Conservation (phyloP, 2,888 invertebrate species). For the Tetanocera ferruginea region DNA sequence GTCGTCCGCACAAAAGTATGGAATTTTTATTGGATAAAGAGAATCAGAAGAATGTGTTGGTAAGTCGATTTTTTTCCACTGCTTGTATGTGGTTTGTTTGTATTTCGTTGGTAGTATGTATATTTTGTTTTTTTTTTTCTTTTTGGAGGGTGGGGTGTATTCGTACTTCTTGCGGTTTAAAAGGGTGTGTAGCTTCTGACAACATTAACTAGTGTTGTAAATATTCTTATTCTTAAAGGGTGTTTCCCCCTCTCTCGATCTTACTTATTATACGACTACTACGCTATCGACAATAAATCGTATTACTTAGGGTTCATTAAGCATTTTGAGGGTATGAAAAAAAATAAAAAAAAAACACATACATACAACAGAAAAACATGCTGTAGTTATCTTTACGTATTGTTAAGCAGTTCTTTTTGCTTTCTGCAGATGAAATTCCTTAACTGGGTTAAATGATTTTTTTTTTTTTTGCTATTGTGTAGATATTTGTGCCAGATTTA, state of each 20-base stretch:
- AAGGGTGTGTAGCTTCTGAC: not conserved
- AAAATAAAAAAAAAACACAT: no score
- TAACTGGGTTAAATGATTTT: no score
- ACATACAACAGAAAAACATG: no score
- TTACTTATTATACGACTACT: no score
- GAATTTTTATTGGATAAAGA: constrained; percentile 95
- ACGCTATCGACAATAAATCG: no score
- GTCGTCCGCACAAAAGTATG: constrained; percentile 89
- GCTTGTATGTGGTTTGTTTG: not conserved
- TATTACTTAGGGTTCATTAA: no score
- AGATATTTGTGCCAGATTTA: no score
- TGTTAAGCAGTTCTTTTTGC: no score
- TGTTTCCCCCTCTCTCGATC: not conserved
- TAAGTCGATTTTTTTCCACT: constrained; percentile 71
- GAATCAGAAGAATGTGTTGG: constrained; percentile 88
- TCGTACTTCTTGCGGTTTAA: not conserved
- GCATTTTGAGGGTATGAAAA: no score
- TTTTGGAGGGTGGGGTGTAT: not conserved
- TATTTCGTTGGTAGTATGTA: not conserved
- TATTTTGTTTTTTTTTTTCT: not conserved
- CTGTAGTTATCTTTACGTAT: no score
- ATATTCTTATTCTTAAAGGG: not conserved
- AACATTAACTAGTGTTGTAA: not conserved
- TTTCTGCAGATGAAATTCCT: no score
- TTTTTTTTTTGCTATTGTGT: no score